Base-by-base conservation (phyloP, 2,797 vertebrate genomes). In the Xiphorhynchus erythropygius region DNA sequence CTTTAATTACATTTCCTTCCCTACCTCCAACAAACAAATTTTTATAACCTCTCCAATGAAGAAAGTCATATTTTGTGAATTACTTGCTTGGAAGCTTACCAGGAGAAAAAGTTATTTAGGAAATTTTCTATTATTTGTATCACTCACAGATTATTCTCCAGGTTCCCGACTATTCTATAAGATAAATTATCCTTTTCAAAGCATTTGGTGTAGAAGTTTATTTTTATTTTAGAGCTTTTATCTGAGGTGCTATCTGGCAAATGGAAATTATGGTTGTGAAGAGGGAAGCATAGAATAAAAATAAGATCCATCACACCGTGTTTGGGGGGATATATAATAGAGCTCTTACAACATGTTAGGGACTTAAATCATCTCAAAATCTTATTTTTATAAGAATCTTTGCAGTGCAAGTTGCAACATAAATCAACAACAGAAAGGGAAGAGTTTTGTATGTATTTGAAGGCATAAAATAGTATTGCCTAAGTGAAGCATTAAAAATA, bases 1-100 rank as follows among this genome's bases (percentile, higher is more conserved):
- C 92, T 97, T 98, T 98, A 98, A 98, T 98, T 98, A 96, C 97
- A 98, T 98, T 98, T 98, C 97, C 97, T 98, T 97, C 78, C 71
- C 85, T 98, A 97, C 97, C 97, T 97, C 97, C 96, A 97, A 97
- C 96, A 98, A 98, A 97, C 97, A 98, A 98, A 97, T 97, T 97
- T 98, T 97, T 98, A 97, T 97, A 97, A 97, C 94, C 83, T 97
- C 95, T 90, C 55, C 94, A 96, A 96, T 94, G 95, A 87, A 97
- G 91, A 97, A 97, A 95, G 93, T 97, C 95, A 97, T 96, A 96
- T 98, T 98, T 98, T 97, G 95, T 96, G 95, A 97, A 96, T 98
- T 97, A 97, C 88, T 97, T 91, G 60, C 93, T 94, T 98, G 95
- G 97, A 97, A 96, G 67, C 52, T 96, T 74, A 87, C 95, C 96